A percentile compares a stretch with the other conserved stretches of the same genome.
phyloP scores from a whole-genome alignment of 35 echinoderm and acorn worm species.

The Ptychodera flava region DNA sequence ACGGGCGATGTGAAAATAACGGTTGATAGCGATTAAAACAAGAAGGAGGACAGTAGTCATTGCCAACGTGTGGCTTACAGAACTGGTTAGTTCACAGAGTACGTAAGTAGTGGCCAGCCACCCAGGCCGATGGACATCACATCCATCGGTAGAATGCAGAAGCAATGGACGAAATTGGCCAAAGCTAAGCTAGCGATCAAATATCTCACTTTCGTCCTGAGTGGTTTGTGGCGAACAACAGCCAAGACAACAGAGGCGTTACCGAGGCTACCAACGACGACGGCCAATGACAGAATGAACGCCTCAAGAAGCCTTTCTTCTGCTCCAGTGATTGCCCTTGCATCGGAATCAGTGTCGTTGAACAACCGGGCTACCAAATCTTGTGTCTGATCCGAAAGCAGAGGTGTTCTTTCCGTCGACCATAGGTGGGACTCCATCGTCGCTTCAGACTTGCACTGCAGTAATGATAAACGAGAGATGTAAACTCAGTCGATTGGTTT shows the following conservation, averaged over 20 bases:
- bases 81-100: background rate
- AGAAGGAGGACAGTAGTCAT: background rate
- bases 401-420: too few species aligned
- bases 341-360: too few species aligned
- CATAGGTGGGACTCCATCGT: too few species aligned
- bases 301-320: background rate
- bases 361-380: too few species aligned
- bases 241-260: background rate
- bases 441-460: too few species aligned
- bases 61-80: background rate
- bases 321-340: too few species aligned
- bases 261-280: background rate
- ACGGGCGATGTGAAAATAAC: background rate
- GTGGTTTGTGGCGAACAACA: background rate
- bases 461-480: too few species aligned
- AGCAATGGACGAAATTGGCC: background rate
- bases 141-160: background rate
- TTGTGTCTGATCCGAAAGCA: too few species aligned
- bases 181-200: background rate
- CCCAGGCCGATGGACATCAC: background rate
- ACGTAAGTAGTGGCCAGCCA: background rate
- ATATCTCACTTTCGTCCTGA: background rate
- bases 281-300: background rate
- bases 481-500: too few species aligned
- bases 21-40: background rate